Conservation (phyloP, 2,888 invertebrate species). For the Nephrocerus scutellatus region DNA sequence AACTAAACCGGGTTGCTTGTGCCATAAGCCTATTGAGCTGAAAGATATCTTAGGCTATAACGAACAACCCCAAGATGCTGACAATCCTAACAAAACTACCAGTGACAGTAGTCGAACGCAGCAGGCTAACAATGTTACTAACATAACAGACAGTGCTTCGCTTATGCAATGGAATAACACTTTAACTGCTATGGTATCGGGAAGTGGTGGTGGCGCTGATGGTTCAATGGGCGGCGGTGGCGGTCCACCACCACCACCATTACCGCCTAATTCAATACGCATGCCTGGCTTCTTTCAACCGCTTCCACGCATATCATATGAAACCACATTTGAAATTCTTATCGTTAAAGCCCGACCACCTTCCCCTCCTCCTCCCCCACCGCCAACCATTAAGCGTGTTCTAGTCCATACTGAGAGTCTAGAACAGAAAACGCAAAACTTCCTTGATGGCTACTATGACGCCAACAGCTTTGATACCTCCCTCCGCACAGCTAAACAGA, state of each 20-base stretch:
- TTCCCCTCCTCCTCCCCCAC: slow-evolving; percentile 40
- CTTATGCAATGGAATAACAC: slow-evolving; percentile 40
- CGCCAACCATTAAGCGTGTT: slow-evolving; percentile 41
- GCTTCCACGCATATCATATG: slow-evolving; percentile 44
- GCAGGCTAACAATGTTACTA: slow-evolving; percentile 28
- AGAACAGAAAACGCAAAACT: slow-evolving; percentile 45
- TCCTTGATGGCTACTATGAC: slow-evolving; percentile 43
- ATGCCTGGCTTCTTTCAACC: slow-evolving; percentile 49
- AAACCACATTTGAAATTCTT: slow-evolving; percentile 46
- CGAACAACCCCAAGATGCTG: no score
- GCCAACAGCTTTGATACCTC: slow-evolving; percentile 39
- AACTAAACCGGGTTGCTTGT: no score
- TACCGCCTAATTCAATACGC: slow-evolving; percentile 40
- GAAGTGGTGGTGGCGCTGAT: slow-evolving; percentile 25
- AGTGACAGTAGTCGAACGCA: slow-evolving; percentile 3
- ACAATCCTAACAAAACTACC: slow-evolving; percentile 13
- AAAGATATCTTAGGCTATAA: no score
- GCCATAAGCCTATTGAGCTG: no score
- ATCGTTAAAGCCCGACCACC: slow-evolving; percentile 41
- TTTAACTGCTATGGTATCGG: slow-evolving; percentile 25
- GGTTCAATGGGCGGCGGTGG: slow-evolving; percentile 12
- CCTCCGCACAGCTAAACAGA: slow-evolving; percentile 44
- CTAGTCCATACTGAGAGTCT: slow-evolving; percentile 44
- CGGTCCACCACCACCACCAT: slow-evolving; percentile 34
- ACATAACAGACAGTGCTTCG: slow-evolving; percentile 41